These are phyloP conservation scores for Scopus umbretta DNA, from an alignment of 2,113 vertebrate species.

Conservation along the genomic window DNA sequence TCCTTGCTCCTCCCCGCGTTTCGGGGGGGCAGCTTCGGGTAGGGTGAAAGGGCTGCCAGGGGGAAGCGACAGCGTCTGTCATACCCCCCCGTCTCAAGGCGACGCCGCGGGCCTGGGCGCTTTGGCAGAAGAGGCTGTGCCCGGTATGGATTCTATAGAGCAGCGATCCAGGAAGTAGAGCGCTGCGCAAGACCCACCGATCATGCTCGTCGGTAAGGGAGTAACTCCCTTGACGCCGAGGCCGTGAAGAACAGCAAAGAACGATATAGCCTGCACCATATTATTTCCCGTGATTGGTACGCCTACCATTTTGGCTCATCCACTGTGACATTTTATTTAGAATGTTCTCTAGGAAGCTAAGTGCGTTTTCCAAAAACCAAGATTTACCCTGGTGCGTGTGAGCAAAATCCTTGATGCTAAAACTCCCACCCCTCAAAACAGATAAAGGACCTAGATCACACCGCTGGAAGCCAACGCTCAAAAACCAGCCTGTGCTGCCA, in stretches of 20 bases:
- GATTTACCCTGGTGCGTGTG: rapidly evolving
- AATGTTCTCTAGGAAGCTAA: neutral
- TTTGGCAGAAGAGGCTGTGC: neutral
- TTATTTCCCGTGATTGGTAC: too few species aligned
- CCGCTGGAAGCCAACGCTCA: neutral
- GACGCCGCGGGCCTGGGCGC: too few species aligned
- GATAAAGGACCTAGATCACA: neutral
- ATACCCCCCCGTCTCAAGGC: rapidly evolving
- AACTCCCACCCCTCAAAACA: neutral
- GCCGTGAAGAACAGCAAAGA: neutral
- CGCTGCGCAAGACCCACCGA: rapidly evolving
- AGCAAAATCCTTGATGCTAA: neutral
- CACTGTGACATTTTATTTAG: rapidly evolving
- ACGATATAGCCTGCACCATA: rapidly evolving
- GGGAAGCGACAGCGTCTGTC: neutral
- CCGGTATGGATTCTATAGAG: rapidly evolving
- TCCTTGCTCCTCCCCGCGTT: rapidly evolving
- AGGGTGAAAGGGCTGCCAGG: too few species aligned
- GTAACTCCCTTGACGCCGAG: neutral
- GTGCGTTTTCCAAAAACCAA: neutral
- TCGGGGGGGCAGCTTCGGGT: neutral
- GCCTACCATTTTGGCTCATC: neutral
- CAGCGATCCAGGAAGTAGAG: neutral
- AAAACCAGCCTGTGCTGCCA: neutral
- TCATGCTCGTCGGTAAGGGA: rapidly evolving